Evolutionary conservation across 2,797 vertebrate species (phyloP), one percentile per base, ranked within the genome.

Genomic region (Streptopelia turtur): DNA sequence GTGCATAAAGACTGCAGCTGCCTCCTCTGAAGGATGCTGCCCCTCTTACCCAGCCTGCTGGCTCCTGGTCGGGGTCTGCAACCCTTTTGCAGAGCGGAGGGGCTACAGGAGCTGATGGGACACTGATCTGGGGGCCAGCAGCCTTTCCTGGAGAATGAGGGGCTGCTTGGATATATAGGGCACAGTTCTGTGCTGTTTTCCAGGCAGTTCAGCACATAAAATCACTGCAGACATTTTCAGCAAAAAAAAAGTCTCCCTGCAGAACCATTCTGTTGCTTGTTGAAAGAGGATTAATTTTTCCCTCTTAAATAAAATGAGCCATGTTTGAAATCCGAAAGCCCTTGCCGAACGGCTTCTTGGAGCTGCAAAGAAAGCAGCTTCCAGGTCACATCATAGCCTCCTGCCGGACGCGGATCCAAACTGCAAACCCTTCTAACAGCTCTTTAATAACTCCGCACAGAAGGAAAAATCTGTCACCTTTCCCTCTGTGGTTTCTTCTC

Each of bases 381-480:
- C 96, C 96, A 96, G 95, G 89, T 96, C 95, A 69, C 84, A 86
- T 91, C 90, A 37, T 61, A 94, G 96, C 95, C 97, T 87, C 88
- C 95, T 96, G 93, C 95, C 31, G 95, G 93, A 96, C 87, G 2
- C 18, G 0, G 64, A 87, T 94, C 96, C 96, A 96, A 96, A 79
- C 93, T 96, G 90, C 97, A 96, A 91, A 93, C 90, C 92, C 82
- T 97, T 90, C 95, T 95, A 93, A 91, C 93, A 92, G 94, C 92
- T 95, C 96, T 94, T 95, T 93, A 94, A 93, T 95, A 96, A 94
- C 92, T 70, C 89, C 28, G 77, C 80, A 75, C 92, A 95, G 94
- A 94, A 93, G 93, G 94, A 96, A 96, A 96, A 96, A 96, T 96
- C 94, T 97, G 94, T 95, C 97, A 95, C 97, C 96, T 97, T 96